phyloP scores from a whole-genome alignment of 2,113 vertebrate genomes.

The Odontesthes bonariensis region DNA sequence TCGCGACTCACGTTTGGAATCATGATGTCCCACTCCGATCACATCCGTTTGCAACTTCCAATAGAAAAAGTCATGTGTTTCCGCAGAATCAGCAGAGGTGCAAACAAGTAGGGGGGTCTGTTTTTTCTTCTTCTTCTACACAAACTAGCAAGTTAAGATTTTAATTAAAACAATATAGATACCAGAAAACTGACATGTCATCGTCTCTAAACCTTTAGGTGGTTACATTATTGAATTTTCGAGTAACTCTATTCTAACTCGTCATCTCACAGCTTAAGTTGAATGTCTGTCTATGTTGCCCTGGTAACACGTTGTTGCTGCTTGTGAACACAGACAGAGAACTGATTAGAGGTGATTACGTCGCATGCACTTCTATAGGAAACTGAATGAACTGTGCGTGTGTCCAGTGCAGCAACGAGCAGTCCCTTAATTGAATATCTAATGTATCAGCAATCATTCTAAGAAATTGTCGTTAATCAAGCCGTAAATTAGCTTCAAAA shows the following conservation, averaged over 20 bases:
- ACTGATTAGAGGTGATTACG: constrained; percentile 3
- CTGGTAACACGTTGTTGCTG: constrained; percentile 1
- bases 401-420: not conserved
- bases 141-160: not conserved
- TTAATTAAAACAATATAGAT: not conserved
- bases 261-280: not conserved
- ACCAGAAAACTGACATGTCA: not conserved
- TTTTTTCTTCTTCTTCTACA: too few relatives aligned
- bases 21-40: not conserved
- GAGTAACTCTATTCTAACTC: not conserved
- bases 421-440: not conserved
- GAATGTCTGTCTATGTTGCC: not conserved
- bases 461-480: not conserved
- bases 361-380: not conserved
- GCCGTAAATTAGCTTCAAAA: constrained; percentile 10
- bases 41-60: too few relatives aligned
- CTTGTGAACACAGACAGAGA: not conserved
- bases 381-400: not conserved
- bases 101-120: not conserved
- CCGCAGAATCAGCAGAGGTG: not conserved
- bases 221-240: constrained; percentile 4
- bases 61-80: too few relatives aligned
- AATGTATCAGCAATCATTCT: constrained; percentile 8
- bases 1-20: not conserved
- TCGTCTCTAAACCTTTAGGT: not conserved